Base-by-base conservation (phyloP, 2,113 vertebrate genomes). In the Hemiprocne comata region DNA sequence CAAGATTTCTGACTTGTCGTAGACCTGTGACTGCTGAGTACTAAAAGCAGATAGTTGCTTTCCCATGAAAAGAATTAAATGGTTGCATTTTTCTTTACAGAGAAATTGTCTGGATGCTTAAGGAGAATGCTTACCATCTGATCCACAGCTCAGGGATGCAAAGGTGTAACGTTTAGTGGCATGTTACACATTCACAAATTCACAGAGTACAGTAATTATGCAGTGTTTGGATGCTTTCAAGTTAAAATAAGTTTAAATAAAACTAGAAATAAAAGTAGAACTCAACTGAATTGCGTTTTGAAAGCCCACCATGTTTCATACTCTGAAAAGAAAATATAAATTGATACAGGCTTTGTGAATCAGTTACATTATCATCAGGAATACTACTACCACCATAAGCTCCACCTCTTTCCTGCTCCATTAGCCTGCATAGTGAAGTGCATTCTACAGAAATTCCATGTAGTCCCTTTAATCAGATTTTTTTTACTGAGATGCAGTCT, bases 111-210 rank as follows among this genome's bases (percentile, higher is more conserved):
- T 96, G 74, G 40, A 91, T 95, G 86, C 66, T 64, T 92, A 85
- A 93, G 51, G 93, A 92, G 74, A 83, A 93, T 76, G 61, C 78
- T 60, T 95, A 73, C 93, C 78, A 95, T 89, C 80, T 97, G 82
- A 95, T 81, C 66, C 31, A 84, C 58, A 93, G 58, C 81, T 92
- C 93, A 90, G 70, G 36, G 55, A 74, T 95, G 48, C 24, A 89
- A 88, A 93, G 91, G 90, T 54, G 53, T 83, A 93, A 88, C 54
- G 8, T 89, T 78, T 95, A 81, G 57, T 94, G 85, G 65, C 90
- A 93, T 95, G 55, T 93, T 80, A 38, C 29, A 31, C 12, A 81
- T 58, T 26, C 58, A 53, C 7, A 25, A 42, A 64, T 58, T 58
- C 16, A 16, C 78, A 83, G 72, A 94, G 75, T 90, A 82, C 58